These are phyloP conservation scores for Phocides pigmalion DNA, from an alignment of 1,140 invertebrate genomes.

Conservation along the genomic window DNA sequence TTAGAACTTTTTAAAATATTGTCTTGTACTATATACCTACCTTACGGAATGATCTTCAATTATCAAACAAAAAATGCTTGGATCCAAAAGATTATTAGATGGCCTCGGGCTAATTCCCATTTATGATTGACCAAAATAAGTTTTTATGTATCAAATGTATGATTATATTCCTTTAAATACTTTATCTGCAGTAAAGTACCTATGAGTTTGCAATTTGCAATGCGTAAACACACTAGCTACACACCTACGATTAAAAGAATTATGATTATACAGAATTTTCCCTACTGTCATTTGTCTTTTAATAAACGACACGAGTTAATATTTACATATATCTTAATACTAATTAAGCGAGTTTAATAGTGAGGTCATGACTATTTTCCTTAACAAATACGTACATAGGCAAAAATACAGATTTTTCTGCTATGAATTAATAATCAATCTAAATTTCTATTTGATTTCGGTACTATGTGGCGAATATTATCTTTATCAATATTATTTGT, in stretches of 20 bases:
- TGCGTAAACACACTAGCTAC: background rate
- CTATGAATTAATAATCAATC: background rate
- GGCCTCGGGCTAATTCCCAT: constrained; percentile 2
- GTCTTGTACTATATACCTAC: too few relatives aligned
- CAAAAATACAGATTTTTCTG: constrained; percentile 5
- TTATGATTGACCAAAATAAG: constrained; percentile 3
- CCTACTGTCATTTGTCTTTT: constrained; percentile 16
- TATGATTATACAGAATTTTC: constrained; percentile 17
- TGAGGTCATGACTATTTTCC: constrained; percentile 27
- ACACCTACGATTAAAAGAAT: constrained; percentile 6
- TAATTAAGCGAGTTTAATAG: constrained; percentile 16
- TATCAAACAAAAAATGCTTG: too few relatives aligned
- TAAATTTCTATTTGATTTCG: background rate
- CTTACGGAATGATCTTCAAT: too few relatives aligned
- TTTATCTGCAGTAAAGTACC: too few relatives aligned
- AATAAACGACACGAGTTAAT: constrained; percentile 17
- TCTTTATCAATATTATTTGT: too few relatives aligned
- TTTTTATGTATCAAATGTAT: constrained; percentile 7
- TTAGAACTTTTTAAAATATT: too few relatives aligned
- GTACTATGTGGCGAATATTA: background rate
- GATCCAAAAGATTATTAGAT: too few relatives aligned
- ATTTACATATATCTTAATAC: constrained; percentile 27
- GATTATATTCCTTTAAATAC: background rate
- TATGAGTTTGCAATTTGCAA: too few relatives aligned
- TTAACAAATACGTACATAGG: constrained; percentile 11